Evolutionary conservation across 2,113 vertebrate species (phyloP).

Genomic region (Chionodraco myersi): DNA sequence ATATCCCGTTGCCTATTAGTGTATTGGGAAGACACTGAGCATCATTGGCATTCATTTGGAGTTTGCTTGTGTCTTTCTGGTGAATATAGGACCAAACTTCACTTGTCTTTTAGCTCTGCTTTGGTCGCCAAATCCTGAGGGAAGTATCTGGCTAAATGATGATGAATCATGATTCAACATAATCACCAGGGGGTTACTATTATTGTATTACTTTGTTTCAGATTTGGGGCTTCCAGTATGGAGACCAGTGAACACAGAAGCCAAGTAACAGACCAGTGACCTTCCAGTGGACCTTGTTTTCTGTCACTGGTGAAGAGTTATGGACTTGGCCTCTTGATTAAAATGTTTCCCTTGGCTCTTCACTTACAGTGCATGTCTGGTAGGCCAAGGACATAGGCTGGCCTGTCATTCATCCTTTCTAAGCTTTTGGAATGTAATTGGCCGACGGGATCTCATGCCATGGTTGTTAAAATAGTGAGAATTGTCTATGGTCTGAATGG

Average conservation of each 20-base stretch:
- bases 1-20: neutral
- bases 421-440: constrained; percentile 40
- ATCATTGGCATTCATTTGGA: neutral
- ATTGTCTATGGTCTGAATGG: constrained; percentile 34
- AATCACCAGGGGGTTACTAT: no score
- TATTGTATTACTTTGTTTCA: no score
- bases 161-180: no score
- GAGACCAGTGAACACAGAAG: constrained; percentile 7
- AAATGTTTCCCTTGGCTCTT: constrained; percentile 39
- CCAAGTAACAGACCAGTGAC: constrained; percentile 28
- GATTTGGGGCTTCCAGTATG: neutral
- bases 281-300: constrained; percentile 44
- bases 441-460: constrained; percentile 22
- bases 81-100: neutral
- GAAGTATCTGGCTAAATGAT: neutral
- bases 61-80: neutral
- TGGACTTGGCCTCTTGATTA: constrained; percentile 29
- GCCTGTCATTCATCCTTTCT: constrained; percentile 44
- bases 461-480: constrained; percentile 39
- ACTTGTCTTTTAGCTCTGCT: neutral
- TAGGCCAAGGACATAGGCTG: constrained; percentile 33
- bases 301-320: constrained; percentile 50
- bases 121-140: neutral
- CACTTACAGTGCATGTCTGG: constrained; percentile 18
- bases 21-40: neutral